Conservation (phyloP, 2,113 vertebrate genomes). For the Brachyhypopomus gauderio region DNA sequence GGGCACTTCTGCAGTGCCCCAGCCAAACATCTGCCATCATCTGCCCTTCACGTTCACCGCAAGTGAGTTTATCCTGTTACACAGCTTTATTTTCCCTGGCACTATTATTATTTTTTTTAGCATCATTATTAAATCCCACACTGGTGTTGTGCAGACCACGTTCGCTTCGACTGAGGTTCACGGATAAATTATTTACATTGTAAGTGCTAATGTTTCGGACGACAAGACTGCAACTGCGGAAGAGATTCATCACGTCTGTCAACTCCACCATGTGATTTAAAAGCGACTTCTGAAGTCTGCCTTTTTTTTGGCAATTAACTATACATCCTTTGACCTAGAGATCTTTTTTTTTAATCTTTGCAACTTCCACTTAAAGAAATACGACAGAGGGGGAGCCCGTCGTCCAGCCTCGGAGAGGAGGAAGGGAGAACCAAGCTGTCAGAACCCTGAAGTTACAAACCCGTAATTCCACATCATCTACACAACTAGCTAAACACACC, state of each 20-base stretch:
- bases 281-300: conserved; percentile 7
- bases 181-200: conserved; percentile 41
- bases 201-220: conserved; percentile 27
- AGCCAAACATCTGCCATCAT: neutral
- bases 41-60: neutral
- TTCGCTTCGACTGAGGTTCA: neutral
- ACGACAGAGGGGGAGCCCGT: neutral
- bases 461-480: conserved; percentile 45
- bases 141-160: neutral
- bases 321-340: conserved; percentile 19
- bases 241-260: neutral
- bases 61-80: neutral
- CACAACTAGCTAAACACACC: conserved; percentile 28
- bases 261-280: neutral
- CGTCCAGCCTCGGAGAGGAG: conserved; percentile 1
- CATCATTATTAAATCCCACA: neutral
- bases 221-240: conserved; percentile 5
- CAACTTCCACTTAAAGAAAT: conserved; percentile 8
- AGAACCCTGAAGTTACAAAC: conserved; percentile 47
- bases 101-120: neutral
- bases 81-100: neutral
- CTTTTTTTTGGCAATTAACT: neutral
- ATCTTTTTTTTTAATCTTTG: conserved; percentile 5
- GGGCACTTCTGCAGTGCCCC: neutral
- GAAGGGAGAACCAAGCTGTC: neutral